Percentiles rank a stretch among this genome's conserved stretches.
Evolutionary conservation across 2,888 invertebrate species (phyloP).

Genomic region (Buathra laborator): DNA sequence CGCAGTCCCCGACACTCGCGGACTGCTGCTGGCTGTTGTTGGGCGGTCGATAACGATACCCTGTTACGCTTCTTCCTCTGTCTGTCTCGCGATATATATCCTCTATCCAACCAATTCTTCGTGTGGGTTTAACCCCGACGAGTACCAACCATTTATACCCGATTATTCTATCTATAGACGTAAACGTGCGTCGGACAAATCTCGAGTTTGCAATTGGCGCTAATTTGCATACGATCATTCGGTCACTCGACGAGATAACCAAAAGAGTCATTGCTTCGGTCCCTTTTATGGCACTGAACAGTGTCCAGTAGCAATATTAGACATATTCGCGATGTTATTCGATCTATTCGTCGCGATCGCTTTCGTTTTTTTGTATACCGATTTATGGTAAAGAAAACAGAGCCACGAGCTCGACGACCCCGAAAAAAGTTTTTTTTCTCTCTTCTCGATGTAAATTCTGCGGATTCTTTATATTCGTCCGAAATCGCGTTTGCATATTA

Average conservation of each 20-base stretch:
- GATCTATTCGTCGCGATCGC: background rate
- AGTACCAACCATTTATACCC: background rate
- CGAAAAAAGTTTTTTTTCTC: background rate
- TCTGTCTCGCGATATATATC: background rate
- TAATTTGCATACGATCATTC: background rate
- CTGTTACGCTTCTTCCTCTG: slow-evolving; percentile 62
- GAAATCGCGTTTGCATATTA: background rate
- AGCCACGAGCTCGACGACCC: background rate
- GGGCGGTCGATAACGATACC: slow-evolving; percentile 81
- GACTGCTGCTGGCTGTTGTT: slow-evolving; percentile 75
- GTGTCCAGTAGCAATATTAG: background rate
- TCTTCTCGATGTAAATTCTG: background rate
- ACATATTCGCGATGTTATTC: background rate
- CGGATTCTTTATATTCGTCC: background rate
- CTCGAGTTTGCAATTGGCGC: background rate
- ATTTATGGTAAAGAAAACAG: background rate
- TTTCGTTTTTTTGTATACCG: background rate
- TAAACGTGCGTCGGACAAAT: background rate
- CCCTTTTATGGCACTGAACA: background rate
- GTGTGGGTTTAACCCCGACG: background rate
- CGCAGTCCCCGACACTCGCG: slow-evolving; percentile 23
- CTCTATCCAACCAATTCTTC: background rate
- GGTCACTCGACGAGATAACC: background rate
- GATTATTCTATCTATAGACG: background rate
- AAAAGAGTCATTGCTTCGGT: background rate